Evolutionary conservation across 2,888 invertebrate species (phyloP), one percentile per base, ranked within the genome.

Genomic region (Apodemia mormo): DNA sequence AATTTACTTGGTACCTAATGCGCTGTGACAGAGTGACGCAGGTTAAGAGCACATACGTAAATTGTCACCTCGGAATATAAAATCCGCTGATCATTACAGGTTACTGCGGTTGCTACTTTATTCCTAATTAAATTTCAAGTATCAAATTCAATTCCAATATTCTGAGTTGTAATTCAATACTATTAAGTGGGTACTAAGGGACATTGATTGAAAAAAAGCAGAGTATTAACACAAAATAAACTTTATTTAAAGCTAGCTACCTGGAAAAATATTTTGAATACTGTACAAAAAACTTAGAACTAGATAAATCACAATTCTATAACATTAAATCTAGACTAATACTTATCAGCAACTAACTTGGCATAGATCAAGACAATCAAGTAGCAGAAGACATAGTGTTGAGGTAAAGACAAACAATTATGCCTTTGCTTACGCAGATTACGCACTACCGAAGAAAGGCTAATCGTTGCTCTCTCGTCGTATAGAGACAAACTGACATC

Each of bases 401-500:
- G 29, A 29, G 71, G 68, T 29, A 66, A 66, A 61, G 49, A 71
- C 65, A 71, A n/a, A n/a, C n/a, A n/a, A n/a, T n/a, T n/a, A n/a
- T n/a, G n/a, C n/a, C n/a, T n/a, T n/a, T n/a, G n/a, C 66, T 66
- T 66, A 70, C n/a, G n/a, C n/a, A n/a, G n/a, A 61, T 70, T 67
- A 66, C 66, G 66, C 33, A 68, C 67, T 40, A 71, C 71, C 37
- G 67, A 68, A n/a, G 43, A 58, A 68, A 71, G 71, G 64, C 56
- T 66, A 65, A 68, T 61, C 54, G 71, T 71, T 67, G 54, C 65
- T 54, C 67, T 71, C 49, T 71, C 67, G 65, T 71, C 52, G 65
- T 66, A 71, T 66, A 37, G 52, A 68, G 71, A 33, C 61, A 71
- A 67, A 65, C 71, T 49, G 65, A 71, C 64, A n/a, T 71, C 68